Percentiles rank a stretch among this genome's conserved stretches.
These are phyloP conservation scores for Ptilodon capucinus DNA, from an alignment of 2,888 invertebrate genomes.

Conservation along the genomic window DNA sequence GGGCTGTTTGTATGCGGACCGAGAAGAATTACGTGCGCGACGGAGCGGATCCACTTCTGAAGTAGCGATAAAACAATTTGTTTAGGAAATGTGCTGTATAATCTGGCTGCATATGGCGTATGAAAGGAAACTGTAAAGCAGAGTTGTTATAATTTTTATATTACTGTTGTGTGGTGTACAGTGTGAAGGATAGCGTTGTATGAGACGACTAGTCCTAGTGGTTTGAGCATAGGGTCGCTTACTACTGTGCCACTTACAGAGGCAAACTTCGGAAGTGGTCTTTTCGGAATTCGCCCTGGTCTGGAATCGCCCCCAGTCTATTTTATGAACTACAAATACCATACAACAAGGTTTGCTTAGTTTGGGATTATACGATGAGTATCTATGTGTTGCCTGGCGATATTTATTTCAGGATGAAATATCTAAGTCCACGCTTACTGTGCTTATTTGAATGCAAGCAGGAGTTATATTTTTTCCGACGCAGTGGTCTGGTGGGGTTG, in stretches of 20 bases:
- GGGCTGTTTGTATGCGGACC: conserved; percentile 78
- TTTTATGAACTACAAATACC: no score
- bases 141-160: conserved; percentile 56
- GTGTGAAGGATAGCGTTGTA: conserved; percentile 46
- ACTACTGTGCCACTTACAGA: no score
- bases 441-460: conserved; percentile 33
- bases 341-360: no score
- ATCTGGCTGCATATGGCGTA: conserved; percentile 52
- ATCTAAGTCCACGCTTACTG: conserved; percentile 31
- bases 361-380: no score
- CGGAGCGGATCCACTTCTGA: conserved; percentile 66
- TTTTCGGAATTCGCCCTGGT: no score
- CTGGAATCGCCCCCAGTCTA: no score
- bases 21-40: conserved; percentile 74
- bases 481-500: conserved; percentile 15
- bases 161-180: conserved; percentile 44
- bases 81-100: conserved; percentile 67
- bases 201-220: no score
- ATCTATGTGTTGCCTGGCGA: no score
- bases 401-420: conserved; percentile 53
- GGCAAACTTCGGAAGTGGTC: no score
- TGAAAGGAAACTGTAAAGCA: conserved; percentile 56
- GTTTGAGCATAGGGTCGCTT: no score
- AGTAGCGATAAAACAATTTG: conserved; percentile 77
- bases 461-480: conserved; percentile 39